Evolutionary conservation across 2,113 vertebrate species (phyloP).

Genomic region (Siniperca chuatsi): DNA sequence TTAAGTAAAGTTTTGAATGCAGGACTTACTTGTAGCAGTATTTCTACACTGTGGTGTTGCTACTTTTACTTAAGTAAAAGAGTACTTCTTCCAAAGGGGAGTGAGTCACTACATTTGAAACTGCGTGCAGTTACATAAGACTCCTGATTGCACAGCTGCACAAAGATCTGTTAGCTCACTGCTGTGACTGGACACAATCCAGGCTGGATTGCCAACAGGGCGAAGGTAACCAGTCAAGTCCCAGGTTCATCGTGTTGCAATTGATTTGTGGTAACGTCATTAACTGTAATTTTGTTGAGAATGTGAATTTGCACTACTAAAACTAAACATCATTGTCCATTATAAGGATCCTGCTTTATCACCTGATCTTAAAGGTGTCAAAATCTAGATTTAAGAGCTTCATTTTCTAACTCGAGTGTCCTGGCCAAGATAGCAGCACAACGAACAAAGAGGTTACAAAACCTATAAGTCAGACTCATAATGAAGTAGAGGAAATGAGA

Average conservation of each 20-base stretch:
- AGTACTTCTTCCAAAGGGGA: neutral
- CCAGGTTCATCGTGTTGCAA: neutral
- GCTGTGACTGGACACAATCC: neutral
- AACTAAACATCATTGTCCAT: neutral
- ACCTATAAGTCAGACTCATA: neutral
- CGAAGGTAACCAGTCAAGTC: neutral
- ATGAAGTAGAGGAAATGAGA: neutral
- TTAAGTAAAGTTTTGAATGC: no score
- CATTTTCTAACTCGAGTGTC: neutral
- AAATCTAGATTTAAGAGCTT: no score
- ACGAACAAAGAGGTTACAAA: neutral
- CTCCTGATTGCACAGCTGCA: slow-evolving; percentile 2
- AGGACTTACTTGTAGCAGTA: no score
- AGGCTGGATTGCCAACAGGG: neutral
- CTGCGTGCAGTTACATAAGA: slow-evolving; percentile 2
- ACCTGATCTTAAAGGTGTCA: no score
- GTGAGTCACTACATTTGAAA: neutral
- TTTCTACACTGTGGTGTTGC: no score
- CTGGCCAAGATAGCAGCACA: no score
- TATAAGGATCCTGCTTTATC: no score
- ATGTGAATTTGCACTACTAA: no score
- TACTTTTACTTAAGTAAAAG: no score
- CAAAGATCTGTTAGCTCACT: neutral
- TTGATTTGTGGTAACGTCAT: neutral
- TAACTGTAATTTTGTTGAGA: neutral